phyloP scores from a whole-genome alignment of 2,888 invertebrate species.

The Chrysomela aeneicollis region DNA sequence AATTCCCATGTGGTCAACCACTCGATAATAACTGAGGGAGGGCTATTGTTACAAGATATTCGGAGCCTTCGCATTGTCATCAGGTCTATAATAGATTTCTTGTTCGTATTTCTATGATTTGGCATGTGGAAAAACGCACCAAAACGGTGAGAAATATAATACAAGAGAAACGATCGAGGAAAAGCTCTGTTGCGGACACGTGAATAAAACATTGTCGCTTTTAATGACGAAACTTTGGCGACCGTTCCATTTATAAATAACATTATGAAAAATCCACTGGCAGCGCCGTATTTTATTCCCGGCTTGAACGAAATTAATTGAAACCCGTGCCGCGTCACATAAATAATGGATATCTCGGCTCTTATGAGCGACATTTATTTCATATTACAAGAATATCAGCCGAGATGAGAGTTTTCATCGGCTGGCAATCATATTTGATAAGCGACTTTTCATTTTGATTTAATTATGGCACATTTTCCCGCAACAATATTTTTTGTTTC shows the following conservation, averaged over 20 bases:
- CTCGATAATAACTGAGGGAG: too few relatives aligned
- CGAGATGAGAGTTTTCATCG: slow-evolving; percentile 11
- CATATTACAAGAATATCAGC: slow-evolving; percentile 25
- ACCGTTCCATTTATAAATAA: slow-evolving; percentile 7
- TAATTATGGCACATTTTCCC: too few relatives aligned
- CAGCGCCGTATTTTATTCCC: slow-evolving; percentile 21
- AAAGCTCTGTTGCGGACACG: neutral
- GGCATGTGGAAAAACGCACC: too few relatives aligned
- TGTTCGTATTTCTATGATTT: too few relatives aligned
- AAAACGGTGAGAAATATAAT: neutral
- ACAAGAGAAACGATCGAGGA: neutral
- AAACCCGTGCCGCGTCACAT: slow-evolving; percentile 25
- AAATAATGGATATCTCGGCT: slow-evolving; percentile 29
- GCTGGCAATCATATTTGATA: neutral
- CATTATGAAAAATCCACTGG: slow-evolving; percentile 28
- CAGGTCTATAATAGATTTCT: too few relatives aligned
- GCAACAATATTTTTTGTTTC: too few relatives aligned
- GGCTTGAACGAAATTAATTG: slow-evolving; percentile 27
- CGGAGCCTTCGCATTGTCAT: too few relatives aligned
- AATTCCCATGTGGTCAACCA: too few relatives aligned
- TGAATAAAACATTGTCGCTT: slow-evolving; percentile 18
- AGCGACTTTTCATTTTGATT: neutral
- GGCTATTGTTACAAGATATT: too few relatives aligned
- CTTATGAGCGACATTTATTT: slow-evolving; percentile 26
- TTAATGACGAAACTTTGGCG: slow-evolving; percentile 21